Conservation (phyloP, 2,113 vertebrate genomes). For the Lontra canadensis region DNA sequence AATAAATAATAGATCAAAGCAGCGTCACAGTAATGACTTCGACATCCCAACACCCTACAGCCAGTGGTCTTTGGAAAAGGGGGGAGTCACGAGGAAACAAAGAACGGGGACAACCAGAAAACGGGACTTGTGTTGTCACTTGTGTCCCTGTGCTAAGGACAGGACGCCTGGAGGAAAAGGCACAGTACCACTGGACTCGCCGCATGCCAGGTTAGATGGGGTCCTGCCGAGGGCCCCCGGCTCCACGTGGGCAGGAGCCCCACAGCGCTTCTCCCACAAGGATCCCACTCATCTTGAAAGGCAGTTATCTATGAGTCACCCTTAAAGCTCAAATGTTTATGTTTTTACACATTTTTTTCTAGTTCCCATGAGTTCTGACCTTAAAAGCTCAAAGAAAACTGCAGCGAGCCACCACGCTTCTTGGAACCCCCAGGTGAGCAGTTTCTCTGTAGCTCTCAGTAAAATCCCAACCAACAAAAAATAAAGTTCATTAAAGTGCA, state of each 20-base stretch:
- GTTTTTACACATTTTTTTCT: neutral
- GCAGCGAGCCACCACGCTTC: neutral
- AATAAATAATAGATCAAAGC: conserved; percentile 81
- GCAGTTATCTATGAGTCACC: neutral
- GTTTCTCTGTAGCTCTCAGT: neutral
- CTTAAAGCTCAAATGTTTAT: neutral
- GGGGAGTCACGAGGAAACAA: too few species aligned
- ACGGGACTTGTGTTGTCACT: neutral
- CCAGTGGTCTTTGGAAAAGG: neutral
- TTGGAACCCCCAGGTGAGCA: neutral
- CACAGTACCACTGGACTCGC: rapidly evolving
- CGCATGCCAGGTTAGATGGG: rapidly evolving
- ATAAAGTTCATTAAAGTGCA: neutral
- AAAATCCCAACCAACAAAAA: neutral
- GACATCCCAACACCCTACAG: conserved; percentile 23
- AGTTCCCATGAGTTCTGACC: conserved; percentile 37
- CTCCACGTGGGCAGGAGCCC: neutral
- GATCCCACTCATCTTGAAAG: neutral
- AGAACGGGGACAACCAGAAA: neutral
- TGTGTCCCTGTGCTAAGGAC: neutral
- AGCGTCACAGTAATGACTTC: conserved; percentile 65
- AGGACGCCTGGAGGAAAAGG: rapidly evolving
- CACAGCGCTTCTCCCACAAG: neutral
- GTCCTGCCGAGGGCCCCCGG: neutral
- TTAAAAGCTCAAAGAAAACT: conserved; percentile 57